These are phyloP conservation scores for Drosophila gunungcola DNA, from an alignment of 1,140 invertebrate species.

Conservation along the genomic window DNA sequence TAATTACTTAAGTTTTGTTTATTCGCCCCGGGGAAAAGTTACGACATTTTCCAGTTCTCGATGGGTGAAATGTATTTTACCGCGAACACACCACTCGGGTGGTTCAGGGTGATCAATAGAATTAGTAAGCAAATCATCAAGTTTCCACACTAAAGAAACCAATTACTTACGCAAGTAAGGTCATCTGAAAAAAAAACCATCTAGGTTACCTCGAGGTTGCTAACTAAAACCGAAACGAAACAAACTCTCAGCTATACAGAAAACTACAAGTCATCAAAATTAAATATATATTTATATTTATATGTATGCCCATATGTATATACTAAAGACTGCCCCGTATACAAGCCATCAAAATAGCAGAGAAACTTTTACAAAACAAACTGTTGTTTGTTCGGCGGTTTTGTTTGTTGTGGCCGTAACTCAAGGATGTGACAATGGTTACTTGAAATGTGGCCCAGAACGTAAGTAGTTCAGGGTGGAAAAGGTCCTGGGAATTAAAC, in stretches of 20 bases:
- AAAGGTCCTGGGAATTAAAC: conserved; percentile 36
- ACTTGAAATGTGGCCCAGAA: conserved; percentile 32
- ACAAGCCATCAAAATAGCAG: conserved; percentile 27
- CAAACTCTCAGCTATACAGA: conserved; percentile 43
- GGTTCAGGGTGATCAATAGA: conserved; percentile 26
- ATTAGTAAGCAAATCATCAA: conserved; percentile 49
- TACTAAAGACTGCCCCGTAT: background rate
- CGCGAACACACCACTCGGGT: too few species aligned
- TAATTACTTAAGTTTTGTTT: conserved; percentile 65
- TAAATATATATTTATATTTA: conserved; percentile 45
- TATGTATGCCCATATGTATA: background rate
- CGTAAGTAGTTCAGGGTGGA: conserved; percentile 44
- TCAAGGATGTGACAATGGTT: conserved; percentile 58
- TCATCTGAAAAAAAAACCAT: conserved; percentile 46
- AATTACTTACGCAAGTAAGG: conserved; percentile 64
- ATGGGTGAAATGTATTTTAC: background rate
- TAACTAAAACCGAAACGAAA: conserved; percentile 45
- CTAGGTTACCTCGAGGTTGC: conserved; percentile 70
- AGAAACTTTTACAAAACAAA: conserved; percentile 60
- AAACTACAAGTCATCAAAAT: conserved; percentile 70
- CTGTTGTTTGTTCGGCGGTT: conserved; percentile 44
- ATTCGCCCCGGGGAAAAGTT: conserved; percentile 37
- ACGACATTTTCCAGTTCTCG: conserved; percentile 27
- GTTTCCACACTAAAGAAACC: conserved; percentile 38
- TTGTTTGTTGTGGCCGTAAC: conserved; percentile 47